Evolutionary conservation across 2,113 vertebrate species (phyloP), one percentile per base, ranked within the genome.

Genomic region (Neotoma lepida): DNA sequence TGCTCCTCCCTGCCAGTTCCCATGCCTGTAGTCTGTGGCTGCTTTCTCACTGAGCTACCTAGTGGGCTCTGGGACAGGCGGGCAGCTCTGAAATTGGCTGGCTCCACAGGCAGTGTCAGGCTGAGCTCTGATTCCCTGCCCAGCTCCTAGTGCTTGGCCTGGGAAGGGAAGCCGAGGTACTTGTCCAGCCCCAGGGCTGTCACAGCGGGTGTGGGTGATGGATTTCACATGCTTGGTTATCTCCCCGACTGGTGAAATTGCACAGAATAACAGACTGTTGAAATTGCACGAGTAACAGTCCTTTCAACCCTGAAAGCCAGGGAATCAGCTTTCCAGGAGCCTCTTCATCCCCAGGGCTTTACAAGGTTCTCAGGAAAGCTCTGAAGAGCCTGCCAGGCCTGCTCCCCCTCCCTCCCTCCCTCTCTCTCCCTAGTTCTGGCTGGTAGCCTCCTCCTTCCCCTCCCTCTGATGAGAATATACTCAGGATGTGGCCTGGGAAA

Each of bases 321-420:
- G 82, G 86, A 63, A 54, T 89, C 89, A 26, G 2, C 77, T 22
- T 70, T 84, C 44, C 26, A 30, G 51, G 58, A 49, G 80, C 80
- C 86, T 68, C 87, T 93, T 64, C 33, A 74, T 86, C 74, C 41
- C 78, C 20, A 64, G 49, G 22, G 73, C 66, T 82, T 86, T 94
- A 90, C 74, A 82, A 26, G 58, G 26, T 77, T 90, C 89, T 77
- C 74, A 71, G 58, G 71, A 81, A 94, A 81, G 49, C 18, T 1
- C 1, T 49, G 18, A 81, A 33, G 58, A 76, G 73, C 78, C 33
- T 2, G 0, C 18, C 44, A 17, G 3, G 26, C 17, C 9, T 0
- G 54, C 66, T 56, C 13, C 56, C 24, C 4, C 12, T 5, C 61
- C 61, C 61, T 22, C 58, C 41, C 51, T 35, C 78, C 51, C 24